Evolutionary conservation across 1,140 invertebrate genomes (phyloP).

Genomic region (Calliphora vicina): DNA sequence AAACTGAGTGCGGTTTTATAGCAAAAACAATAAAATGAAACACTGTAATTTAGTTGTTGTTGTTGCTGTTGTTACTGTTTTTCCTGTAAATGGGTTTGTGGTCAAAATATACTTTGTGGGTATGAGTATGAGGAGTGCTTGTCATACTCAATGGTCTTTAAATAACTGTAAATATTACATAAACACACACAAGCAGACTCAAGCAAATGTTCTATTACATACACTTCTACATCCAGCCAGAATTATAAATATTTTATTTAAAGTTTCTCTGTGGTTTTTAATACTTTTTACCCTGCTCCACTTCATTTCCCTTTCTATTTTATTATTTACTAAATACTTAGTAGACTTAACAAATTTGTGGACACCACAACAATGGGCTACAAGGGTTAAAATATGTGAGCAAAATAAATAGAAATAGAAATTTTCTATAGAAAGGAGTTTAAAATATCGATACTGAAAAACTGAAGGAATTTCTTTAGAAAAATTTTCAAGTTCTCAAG

Average conservation of each 20-base stretch:
- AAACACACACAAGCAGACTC: neutral
- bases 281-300: neutral
- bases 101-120: neutral
- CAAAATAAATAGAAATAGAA: too few species aligned
- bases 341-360: neutral
- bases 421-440: too few species aligned
- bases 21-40: neutral
- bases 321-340: neutral
- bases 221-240: too few species aligned
- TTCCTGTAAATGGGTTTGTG: constrained; percentile 12
- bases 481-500: too few species aligned
- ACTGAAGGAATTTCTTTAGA: too few species aligned
- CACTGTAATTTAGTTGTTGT: neutral
- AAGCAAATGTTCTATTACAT: neutral
- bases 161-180: neutral
- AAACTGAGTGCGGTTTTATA: neutral
- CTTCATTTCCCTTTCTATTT: neutral
- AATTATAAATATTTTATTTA: neutral
- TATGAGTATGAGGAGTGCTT: too few species aligned
- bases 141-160: neutral
- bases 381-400: too few species aligned
- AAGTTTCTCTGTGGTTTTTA: neutral
- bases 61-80: neutral
- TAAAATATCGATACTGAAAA: too few species aligned
- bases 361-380: too few species aligned